Conservation (phyloP, 1,140 invertebrate species). For the Andrena cerasifolii region DNA sequence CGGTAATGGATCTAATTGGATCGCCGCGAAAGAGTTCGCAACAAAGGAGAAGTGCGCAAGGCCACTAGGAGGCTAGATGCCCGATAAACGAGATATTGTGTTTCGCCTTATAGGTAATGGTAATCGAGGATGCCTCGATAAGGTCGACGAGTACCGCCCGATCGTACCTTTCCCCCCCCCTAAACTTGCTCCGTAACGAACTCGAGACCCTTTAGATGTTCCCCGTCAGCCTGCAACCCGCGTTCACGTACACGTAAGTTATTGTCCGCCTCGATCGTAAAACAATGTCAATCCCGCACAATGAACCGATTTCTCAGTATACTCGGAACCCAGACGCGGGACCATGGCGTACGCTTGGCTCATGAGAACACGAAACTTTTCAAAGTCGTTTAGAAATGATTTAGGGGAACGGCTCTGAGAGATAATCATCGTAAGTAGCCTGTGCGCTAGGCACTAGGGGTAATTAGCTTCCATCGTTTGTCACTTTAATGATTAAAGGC, state of each 20-base stretch:
- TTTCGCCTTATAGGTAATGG: constrained; percentile 36
- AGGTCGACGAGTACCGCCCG: constrained; percentile 30
- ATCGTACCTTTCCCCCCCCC: constrained; percentile 16
- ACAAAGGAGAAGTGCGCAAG: constrained; percentile 23
- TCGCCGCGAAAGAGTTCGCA: not conserved
- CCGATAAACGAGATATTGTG: constrained; percentile 51
- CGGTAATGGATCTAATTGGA: constrained; percentile 46
- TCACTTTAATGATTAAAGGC: no score
- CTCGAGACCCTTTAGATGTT: constrained; percentile 39
- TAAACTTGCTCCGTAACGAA: constrained; percentile 40
- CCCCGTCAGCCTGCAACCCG: constrained; percentile 11
- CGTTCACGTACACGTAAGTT: constrained; percentile 32
- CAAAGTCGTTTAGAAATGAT: constrained; percentile 9
- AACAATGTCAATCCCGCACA: constrained; percentile 48
- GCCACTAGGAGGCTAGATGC: constrained; percentile 12
- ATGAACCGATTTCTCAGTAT: constrained; percentile 43
- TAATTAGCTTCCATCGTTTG: no score
- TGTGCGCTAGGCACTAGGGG: not conserved
- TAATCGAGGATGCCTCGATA: constrained; percentile 51
- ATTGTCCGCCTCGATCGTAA: constrained; percentile 35
- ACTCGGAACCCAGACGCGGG: not conserved
- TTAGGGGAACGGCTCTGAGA: not conserved
- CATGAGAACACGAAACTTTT: not conserved
- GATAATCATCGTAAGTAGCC: constrained; percentile 5
- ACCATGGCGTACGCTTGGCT: not conserved